phyloP scores from a whole-genome alignment of 2,888 invertebrate species.

The Lithophane semibrunnea region DNA sequence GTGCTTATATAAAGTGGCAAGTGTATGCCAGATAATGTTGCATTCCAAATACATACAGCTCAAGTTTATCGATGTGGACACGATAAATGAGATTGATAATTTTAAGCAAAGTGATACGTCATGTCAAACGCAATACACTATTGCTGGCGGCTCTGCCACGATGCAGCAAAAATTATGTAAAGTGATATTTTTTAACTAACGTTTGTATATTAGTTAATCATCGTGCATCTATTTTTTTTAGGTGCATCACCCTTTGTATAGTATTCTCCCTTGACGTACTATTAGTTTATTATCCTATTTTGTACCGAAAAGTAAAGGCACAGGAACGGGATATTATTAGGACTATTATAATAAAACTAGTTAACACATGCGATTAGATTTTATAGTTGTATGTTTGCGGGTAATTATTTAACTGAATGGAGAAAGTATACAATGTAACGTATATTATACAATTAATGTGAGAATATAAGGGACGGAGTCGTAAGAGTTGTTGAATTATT shows the following conservation, averaged over 20 bases:
- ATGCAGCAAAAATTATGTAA: slow-evolving; percentile 79
- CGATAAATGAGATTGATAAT: slow-evolving; percentile 63
- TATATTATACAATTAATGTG: slow-evolving; percentile 78
- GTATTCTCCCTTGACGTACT: slow-evolving; percentile 68
- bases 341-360: slow-evolving; percentile 73
- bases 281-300: slow-evolving; percentile 66
- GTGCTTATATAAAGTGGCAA: slow-evolving; percentile 36
- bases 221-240: slow-evolving; percentile 77
- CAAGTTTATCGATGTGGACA: slow-evolving; percentile 58
- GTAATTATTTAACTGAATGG: slow-evolving; percentile 84
- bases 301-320: slow-evolving; percentile 74
- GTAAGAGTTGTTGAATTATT: slow-evolving; percentile 85
- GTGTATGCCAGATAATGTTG: slow-evolving; percentile 39
- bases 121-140: slow-evolving; percentile 67
- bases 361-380: slow-evolving; percentile 86
- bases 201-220: slow-evolving; percentile 66
- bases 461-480: slow-evolving; percentile 72
- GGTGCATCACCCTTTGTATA: slow-evolving; percentile 72
- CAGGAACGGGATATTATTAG: slow-evolving; percentile 76
- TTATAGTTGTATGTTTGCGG: slow-evolving; percentile 86
- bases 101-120: slow-evolving; percentile 68
- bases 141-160: slow-evolving; percentile 69
- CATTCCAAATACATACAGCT: slow-evolving; percentile 60
- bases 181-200: slow-evolving; percentile 83
- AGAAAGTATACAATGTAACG: slow-evolving; percentile 85